phyloP scores from a whole-genome alignment of 2,113 vertebrate species.

The Chlorodrepanis virens region DNA sequence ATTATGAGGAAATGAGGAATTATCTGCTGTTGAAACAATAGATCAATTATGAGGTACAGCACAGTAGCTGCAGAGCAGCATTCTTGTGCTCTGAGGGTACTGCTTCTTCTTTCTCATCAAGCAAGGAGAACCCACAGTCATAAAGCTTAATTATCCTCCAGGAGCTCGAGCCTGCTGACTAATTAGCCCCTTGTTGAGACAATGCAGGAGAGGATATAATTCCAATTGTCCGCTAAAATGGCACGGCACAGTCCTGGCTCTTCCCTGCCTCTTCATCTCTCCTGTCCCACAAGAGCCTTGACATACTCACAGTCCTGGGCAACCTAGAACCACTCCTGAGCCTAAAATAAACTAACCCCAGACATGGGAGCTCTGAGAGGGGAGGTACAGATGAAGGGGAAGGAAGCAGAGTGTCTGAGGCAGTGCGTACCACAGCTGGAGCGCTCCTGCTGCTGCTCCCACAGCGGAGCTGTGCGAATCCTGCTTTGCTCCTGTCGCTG shows the following conservation, averaged over 20 bases:
- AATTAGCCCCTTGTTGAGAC: constrained; percentile 58
- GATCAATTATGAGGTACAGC: constrained; percentile 47
- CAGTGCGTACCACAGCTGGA: neutral
- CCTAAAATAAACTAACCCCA: neutral
- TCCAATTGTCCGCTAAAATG: neutral
- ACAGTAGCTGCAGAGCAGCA: constrained; percentile 42
- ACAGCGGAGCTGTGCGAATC: accelerated
- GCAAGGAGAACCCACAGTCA: constrained; percentile 23
- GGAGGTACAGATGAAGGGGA: neutral
- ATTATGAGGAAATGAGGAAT: constrained; percentile 54
- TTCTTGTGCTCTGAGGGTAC: constrained; percentile 55
- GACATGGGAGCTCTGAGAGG: neutral
- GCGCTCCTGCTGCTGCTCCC: neutral
- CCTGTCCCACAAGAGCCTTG: neutral
- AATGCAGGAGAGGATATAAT: neutral
- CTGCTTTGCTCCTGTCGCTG: accelerated
- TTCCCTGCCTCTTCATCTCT: accelerated
- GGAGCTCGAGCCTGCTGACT: neutral
- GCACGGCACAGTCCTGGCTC: neutral
- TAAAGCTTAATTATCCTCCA: constrained; percentile 42
- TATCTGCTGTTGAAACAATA: constrained; percentile 54
- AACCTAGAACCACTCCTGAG: neutral
- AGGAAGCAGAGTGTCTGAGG: neutral
- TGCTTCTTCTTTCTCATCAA: neutral
- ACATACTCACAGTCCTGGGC: neutral